A percentile compares a stretch with the other conserved stretches of the same genome.
phyloP scores from a whole-genome alignment of 2,888 invertebrate species.

The Caenorhabditis becei region DNA sequence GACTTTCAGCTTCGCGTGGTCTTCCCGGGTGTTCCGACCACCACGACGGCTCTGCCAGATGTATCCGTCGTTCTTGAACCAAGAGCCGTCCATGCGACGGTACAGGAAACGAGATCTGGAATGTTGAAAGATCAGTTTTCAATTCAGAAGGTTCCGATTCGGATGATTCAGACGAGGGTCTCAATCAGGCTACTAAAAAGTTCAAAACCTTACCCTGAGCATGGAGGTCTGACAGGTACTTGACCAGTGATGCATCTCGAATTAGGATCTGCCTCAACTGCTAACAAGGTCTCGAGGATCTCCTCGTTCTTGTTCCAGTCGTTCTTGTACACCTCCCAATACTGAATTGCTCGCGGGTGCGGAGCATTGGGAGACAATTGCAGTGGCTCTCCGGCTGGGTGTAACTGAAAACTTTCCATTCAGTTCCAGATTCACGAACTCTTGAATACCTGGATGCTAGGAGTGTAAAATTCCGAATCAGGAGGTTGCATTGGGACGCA shows the following conservation, averaged over 20 bases:
- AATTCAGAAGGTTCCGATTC: not conserved
- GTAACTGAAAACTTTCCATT: conserved; percentile 30
- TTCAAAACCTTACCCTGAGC: conserved; percentile 32
- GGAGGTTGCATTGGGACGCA: conserved; percentile 48
- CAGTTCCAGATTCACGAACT: not conserved
- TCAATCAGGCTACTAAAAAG: too few relatives aligned
- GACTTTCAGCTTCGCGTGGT: conserved; percentile 97
- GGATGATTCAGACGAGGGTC: too few relatives aligned
- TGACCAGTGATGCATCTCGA: conserved; percentile 37
- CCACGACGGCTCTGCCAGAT: conserved; percentile 97
- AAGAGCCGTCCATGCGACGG: conserved; percentile 59
- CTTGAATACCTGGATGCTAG: conserved; percentile 15
- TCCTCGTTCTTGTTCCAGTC: conserved; percentile 62
- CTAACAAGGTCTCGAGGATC: conserved; percentile 44
- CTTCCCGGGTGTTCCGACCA: conserved; percentile 97
- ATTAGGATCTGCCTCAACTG: conserved; percentile 30
- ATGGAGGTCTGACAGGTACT: conserved; percentile 18
- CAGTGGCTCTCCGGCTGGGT: conserved; percentile 15
- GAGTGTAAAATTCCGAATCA: conserved; percentile 5
- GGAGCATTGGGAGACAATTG: conserved; percentile 9
- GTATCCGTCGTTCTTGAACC: conserved; percentile 70
- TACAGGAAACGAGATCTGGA: conserved; percentile 69
- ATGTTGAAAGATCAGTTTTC: not conserved
- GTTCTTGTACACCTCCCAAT: conserved; percentile 36
- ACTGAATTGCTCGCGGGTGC: conserved; percentile 10